A percentile compares a stretch with the other conserved stretches of the same genome.
phyloP scores from a whole-genome alignment of 2,888 invertebrate species.

The Pheosia tremula region DNA sequence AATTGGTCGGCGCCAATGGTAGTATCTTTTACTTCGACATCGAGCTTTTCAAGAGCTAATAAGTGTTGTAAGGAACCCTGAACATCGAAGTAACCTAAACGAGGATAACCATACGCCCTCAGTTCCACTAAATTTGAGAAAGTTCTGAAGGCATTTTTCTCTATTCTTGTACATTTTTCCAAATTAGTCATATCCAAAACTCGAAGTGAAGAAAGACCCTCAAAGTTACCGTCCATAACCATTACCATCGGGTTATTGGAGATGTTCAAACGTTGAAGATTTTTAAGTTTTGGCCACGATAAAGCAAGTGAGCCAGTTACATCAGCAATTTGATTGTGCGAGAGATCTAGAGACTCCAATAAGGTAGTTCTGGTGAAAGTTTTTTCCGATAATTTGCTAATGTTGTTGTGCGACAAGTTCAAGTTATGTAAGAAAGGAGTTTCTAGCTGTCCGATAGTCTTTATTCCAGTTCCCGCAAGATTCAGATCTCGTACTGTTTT shows the following conservation, averaged over 20 bases:
- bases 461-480: conserved; percentile 91
- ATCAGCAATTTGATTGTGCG: conserved; percentile 87
- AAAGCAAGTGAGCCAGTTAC: conserved; percentile 85
- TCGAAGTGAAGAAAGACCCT: conserved; percentile 87
- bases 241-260: conserved; percentile 92
- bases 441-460: conserved; percentile 87
- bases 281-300: conserved; percentile 88
- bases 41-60: conserved; percentile 89
- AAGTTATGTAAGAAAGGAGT: conserved; percentile 93
- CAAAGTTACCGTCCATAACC: conserved; percentile 91
- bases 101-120: conserved; percentile 90
- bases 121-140: conserved; percentile 88
- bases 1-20: conserved; percentile 92
- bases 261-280: conserved; percentile 90
- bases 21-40: conserved; percentile 94
- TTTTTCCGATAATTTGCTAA: conserved; percentile 86
- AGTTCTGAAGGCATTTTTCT: conserved; percentile 91
- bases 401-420: conserved; percentile 91
- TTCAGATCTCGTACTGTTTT: conserved; percentile 93
- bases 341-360: conserved; percentile 90
- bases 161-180: conserved; percentile 89
- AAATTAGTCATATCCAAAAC: conserved; percentile 88
- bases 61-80: conserved; percentile 92
- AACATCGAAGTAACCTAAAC: conserved; percentile 93
- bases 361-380: conserved; percentile 92